phyloP scores from a whole-genome alignment of 2,888 invertebrate species.

The Adelognathus sp. region DNA sequence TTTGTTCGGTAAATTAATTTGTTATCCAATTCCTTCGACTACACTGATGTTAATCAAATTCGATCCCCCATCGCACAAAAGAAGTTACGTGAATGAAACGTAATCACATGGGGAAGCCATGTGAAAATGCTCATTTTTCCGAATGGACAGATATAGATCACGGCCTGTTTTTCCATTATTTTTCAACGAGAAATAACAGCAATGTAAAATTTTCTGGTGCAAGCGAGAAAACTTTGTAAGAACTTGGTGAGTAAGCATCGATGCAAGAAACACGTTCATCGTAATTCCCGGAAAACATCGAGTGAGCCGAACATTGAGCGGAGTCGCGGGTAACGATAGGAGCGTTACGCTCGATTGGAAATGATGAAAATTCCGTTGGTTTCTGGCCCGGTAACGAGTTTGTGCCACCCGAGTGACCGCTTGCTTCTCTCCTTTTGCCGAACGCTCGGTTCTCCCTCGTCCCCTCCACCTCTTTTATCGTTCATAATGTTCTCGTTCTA shows the following conservation, averaged over 20 bases:
- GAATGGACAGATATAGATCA: no score
- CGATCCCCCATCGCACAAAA: no score
- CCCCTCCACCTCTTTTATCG: neutral
- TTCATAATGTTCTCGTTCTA: conserved; percentile 20
- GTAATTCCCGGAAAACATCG: conserved; percentile 26
- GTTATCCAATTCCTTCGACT: no score
- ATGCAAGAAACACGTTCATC: neutral
- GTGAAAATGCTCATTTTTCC: no score
- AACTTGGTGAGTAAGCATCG: neutral
- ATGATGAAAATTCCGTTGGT: conserved; percentile 55
- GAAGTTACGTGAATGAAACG: no score
- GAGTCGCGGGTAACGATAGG: conserved; percentile 26
- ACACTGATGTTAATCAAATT: no score
- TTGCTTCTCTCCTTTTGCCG: conserved; percentile 6
- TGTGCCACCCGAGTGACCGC: conserved; percentile 3
- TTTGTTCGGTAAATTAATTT: no score
- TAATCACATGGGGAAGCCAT: no score
- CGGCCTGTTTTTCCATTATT: no score
- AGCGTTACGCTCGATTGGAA: conserved; percentile 66
- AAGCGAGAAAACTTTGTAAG: neutral
- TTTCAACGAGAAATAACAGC: no score
- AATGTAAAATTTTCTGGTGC: neutral
- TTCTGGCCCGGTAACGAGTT: conserved; percentile 49
- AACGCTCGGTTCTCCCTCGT: neutral
- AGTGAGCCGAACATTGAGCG: conserved; percentile 11